Conservation (phyloP, 2,888 invertebrate genomes). For the Alentia gelatinosa region DNA sequence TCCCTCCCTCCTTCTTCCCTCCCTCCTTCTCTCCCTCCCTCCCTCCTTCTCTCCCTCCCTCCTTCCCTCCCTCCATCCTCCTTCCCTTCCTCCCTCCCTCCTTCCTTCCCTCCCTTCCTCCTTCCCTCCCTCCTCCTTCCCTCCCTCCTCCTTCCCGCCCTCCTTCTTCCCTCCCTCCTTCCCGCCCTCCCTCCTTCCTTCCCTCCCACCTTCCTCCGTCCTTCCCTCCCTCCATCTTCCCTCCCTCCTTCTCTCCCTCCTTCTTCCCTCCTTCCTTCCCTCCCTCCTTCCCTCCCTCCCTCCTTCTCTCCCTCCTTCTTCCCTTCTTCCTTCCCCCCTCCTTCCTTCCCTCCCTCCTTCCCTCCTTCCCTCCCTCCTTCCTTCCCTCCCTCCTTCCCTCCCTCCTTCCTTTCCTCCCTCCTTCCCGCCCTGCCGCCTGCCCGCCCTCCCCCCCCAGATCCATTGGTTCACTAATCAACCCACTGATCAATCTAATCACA, state of each 20-base stretch:
- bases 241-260: neutral
- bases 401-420: no score
- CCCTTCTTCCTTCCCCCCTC: neutral
- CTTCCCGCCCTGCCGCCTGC: no score
- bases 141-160: neutral
- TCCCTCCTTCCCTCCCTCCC: neutral
- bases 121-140: neutral
- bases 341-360: neutral
- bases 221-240: neutral
- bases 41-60: neutral
- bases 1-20: neutral
- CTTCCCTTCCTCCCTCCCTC: neutral
- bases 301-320: neutral
- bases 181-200: neutral
- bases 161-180: neutral
- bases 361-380: neutral
- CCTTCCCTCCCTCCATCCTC: neutral
- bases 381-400: neutral
- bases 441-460: no score
- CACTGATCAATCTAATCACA: no score
- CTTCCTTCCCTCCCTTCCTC: neutral
- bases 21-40: neutral
- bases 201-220: neutral
- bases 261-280: neutral
- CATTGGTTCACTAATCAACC: no score